Conservation (phyloP, 2,888 invertebrate genomes). For the Drosophila quinaria region DNA sequence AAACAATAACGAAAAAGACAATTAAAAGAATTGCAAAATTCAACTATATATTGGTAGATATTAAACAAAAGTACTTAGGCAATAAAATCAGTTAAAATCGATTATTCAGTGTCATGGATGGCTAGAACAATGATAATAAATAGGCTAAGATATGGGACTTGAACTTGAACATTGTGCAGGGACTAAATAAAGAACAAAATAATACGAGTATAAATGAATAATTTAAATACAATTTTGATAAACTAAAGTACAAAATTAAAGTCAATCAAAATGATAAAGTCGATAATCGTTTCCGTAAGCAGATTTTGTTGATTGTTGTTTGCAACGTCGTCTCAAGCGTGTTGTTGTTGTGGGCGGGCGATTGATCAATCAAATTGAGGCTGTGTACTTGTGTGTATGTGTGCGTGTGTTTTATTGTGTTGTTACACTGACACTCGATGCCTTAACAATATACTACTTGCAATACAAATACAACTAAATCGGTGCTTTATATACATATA, state of each 20-base stretch:
- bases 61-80: conserved; percentile 26
- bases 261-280: neutral
- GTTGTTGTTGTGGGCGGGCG: conserved; percentile 8
- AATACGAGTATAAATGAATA: conserved; percentile 8
- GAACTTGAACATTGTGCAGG: neutral
- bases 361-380: conserved; percentile 12
- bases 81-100: conserved; percentile 22
- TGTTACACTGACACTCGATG: conserved; percentile 37
- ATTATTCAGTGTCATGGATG: conserved; percentile 5
- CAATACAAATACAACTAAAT: conserved; percentile 40
- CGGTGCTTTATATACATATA: conserved; percentile 26
- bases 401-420: conserved; percentile 13
- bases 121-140: conserved; percentile 30
- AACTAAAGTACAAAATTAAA: conserved; percentile 1
- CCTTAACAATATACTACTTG: conserved; percentile 37
- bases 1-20: conserved; percentile 4
- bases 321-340: conserved; percentile 9
- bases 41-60: conserved; percentile 21
- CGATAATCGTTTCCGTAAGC: conserved; percentile 11
- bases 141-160: conserved; percentile 33
- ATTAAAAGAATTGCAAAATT: conserved; percentile 35
- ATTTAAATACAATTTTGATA: neutral
- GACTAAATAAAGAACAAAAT: neutral
- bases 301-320: conserved; percentile 6
- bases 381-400: conserved; percentile 1